phyloP scores from a whole-genome alignment of 1,140 invertebrate species.

The Drosophila rhopaloa region DNA sequence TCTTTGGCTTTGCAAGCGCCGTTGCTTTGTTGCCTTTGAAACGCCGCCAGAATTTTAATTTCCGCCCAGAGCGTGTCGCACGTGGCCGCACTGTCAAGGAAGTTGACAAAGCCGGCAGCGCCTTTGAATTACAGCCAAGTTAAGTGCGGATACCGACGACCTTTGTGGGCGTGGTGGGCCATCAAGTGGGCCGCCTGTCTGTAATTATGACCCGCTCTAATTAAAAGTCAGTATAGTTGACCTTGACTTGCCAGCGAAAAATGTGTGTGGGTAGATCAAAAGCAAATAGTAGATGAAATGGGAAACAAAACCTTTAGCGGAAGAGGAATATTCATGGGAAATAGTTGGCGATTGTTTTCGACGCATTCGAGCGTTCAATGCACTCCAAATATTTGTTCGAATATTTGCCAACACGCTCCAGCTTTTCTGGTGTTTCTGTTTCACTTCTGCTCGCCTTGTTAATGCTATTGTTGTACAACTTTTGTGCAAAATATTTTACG shows the following conservation, averaged over 20 bases:
- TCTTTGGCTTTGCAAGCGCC: conserved; percentile 11
- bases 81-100: conserved; percentile 60
- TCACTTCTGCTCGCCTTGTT: conserved; percentile 43
- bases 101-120: conserved; percentile 40
- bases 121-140: conserved; percentile 41
- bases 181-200: conserved; percentile 5
- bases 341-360: conserved; percentile 58
- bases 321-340: conserved; percentile 32
- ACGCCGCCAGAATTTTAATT: conserved; percentile 72
- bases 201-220: conserved; percentile 47
- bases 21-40: conserved; percentile 29
- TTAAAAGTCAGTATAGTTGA: conserved; percentile 48
- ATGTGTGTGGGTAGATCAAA: background rate
- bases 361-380: conserved; percentile 61
- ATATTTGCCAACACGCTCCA: conserved; percentile 53
- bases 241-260: conserved; percentile 9
- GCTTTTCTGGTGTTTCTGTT: conserved; percentile 12
- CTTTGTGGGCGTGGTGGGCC: conserved; percentile 32
- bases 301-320: conserved; percentile 11
- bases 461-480: conserved; percentile 75
- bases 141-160: conserved; percentile 1
- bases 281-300: background rate
- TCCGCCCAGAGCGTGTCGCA: conserved; percentile 55
- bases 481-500: conserved; percentile 73
- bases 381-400: conserved; percentile 71